A percentile compares a stretch with the other conserved stretches of the same genome.
Conservation (phyloP, 2,113 vertebrate species). For the Petrocephalus zakoni region DNA sequence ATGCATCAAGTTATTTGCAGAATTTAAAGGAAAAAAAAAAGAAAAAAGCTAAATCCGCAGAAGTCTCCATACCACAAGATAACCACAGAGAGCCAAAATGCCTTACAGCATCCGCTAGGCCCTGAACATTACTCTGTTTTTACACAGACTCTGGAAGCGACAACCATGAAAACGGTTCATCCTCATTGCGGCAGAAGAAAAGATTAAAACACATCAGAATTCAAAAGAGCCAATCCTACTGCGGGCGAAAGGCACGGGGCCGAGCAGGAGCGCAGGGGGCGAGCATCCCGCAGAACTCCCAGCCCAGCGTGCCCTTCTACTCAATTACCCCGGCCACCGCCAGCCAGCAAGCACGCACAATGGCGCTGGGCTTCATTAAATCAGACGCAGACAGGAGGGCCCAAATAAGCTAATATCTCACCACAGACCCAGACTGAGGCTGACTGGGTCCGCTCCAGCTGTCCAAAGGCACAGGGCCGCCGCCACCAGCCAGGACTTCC, state of each 20-base stretch:
- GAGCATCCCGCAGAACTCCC: conserved; percentile 48
- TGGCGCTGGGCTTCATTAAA: conserved; percentile 86
- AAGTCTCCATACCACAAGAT: background rate
- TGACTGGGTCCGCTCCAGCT: background rate
- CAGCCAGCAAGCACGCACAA: conserved; percentile 79
- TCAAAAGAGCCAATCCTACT: conserved; percentile 27
- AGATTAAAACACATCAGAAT: background rate
- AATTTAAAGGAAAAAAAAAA: background rate
- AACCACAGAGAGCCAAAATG: background rate
- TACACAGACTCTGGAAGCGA: background rate
- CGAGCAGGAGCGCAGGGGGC: conserved; percentile 35
- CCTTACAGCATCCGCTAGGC: background rate
- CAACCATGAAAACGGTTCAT: background rate
- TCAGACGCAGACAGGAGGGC: conserved; percentile 70
- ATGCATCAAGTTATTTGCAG: background rate
- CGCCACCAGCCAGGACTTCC: background rate
- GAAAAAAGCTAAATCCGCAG: background rate
- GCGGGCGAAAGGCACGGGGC: conserved; percentile 37
- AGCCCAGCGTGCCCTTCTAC: conserved; percentile 74
- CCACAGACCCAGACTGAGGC: conserved; percentile 23
- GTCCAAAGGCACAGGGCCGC: background rate
- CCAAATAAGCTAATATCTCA: conserved; percentile 87
- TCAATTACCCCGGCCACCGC: conserved; percentile 83
- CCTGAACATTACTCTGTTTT: background rate
- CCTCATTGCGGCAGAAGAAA: background rate